A percentile compares a stretch with the other conserved stretches of the same genome.
phyloP scores from a whole-genome alignment of 2,888 invertebrate species.

The Pterostichus madidus region DNA sequence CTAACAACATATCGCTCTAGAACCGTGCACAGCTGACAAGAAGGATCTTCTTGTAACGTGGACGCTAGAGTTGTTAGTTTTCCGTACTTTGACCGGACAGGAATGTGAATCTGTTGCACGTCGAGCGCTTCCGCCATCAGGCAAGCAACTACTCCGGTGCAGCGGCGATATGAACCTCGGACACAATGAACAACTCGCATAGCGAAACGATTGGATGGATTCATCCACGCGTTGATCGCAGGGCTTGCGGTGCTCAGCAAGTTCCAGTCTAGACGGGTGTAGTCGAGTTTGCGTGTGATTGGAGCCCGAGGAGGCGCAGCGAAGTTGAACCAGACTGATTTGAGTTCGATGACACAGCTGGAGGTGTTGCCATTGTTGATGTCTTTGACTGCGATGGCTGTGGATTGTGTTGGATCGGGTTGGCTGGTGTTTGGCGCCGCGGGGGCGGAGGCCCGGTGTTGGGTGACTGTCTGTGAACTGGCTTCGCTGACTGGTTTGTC shows the following conservation, averaged over 20 bases:
- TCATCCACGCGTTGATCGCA: constrained; percentile 98
- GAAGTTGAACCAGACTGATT: constrained; percentile 97
- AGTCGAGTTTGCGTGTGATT: constrained; percentile 96
- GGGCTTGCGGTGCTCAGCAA: constrained; percentile 96
- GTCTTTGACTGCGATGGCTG: constrained; percentile 68
- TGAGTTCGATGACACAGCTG: constrained; percentile 92
- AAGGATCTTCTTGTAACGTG: constrained; percentile 96
- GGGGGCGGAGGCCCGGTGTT: neutral
- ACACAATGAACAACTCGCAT: constrained; percentile 90
- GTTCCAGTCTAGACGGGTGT: constrained; percentile 97
- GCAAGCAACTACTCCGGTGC: constrained; percentile 93
- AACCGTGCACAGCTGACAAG: constrained; percentile 94
- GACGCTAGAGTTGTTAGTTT: constrained; percentile 92
- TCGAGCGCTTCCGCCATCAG: constrained; percentile 97
- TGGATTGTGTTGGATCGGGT: neutral
- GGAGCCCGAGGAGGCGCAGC: constrained; percentile 97
- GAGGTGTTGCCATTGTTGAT: constrained; percentile 88
- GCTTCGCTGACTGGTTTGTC: constrained; percentile 46
- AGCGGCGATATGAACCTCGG: constrained; percentile 87
- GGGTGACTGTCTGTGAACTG: neutral
- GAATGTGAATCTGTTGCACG: constrained; percentile 89
- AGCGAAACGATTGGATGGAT: constrained; percentile 94
- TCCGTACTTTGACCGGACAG: constrained; percentile 92
- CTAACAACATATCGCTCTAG: constrained; percentile 88
- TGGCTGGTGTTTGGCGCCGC: neutral